These are phyloP conservation scores for Okapia johnstoni DNA, from an alignment of 2,113 vertebrate species.

Conservation along the genomic window DNA sequence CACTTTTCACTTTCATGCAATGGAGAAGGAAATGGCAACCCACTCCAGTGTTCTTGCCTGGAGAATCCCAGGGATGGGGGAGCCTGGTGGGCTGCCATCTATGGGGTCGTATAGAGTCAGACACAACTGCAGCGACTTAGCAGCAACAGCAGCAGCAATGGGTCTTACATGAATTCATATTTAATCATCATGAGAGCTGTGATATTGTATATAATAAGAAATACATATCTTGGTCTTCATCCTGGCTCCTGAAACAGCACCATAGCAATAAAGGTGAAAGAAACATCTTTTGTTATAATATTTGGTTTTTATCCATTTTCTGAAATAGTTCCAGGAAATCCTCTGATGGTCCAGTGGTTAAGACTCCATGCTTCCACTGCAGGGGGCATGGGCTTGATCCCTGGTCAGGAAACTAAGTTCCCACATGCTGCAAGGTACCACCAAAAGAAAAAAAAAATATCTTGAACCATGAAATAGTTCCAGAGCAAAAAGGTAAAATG, in stretches of 20 bases:
- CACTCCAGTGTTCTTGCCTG: no score
- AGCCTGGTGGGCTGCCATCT: no score
- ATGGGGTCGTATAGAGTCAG: no score
- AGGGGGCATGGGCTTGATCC: not conserved
- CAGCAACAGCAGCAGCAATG: no score
- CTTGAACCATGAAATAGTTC: not conserved
- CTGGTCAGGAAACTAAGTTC: not conserved
- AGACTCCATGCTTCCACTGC: not conserved
- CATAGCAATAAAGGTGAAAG: not conserved
- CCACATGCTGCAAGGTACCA: not conserved
- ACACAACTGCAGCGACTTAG: no score
- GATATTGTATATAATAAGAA: not conserved
- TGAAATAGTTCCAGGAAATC: not conserved
- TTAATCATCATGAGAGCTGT: not conserved
- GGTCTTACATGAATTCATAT: not conserved
- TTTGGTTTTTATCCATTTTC: not conserved
- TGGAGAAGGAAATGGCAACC: no score
- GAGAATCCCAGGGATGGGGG: no score
- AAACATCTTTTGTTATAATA: not conserved
- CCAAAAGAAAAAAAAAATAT: not conserved
- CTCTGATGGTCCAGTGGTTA: not conserved
- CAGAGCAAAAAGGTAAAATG: not conserved
- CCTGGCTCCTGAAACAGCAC: not conserved
- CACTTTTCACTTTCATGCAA: no score
- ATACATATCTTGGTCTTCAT: not conserved